A percentile compares a stretch with the other conserved stretches of the same genome.
Conservation (phyloP, 2,113 vertebrate genomes). For the Aldabrachelys gigantea region DNA sequence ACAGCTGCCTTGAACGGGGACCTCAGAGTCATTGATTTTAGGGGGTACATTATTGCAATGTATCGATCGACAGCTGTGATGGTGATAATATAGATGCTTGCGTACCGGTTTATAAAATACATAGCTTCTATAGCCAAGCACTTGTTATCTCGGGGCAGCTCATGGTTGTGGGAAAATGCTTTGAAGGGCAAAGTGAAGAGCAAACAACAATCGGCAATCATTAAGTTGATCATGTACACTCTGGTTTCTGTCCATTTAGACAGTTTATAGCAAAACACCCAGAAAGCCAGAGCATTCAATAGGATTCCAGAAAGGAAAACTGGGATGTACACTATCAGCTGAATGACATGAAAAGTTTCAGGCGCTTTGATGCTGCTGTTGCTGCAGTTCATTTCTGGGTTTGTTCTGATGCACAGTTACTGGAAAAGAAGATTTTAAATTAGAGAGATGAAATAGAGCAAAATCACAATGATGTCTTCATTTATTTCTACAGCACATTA, state of each 20-base stretch:
- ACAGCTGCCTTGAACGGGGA: conserved; percentile 43
- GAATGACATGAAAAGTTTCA: neutral
- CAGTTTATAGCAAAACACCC: conserved; percentile 67
- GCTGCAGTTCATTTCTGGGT: neutral
- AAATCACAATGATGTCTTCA: neutral
- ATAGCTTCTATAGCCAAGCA: conserved; percentile 51
- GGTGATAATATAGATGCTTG: conserved; percentile 68
- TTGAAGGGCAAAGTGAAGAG: conserved; percentile 75
- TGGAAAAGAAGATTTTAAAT: neutral
- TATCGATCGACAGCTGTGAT: conserved; percentile 68
- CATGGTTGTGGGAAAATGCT: neutral
- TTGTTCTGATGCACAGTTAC: neutral
- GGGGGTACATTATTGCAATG: conserved; percentile 69
- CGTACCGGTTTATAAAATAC: conserved; percentile 73
- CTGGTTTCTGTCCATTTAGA: conserved; percentile 72
- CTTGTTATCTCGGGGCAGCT: accelerated
- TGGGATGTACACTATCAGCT: neutral
- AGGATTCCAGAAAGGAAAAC: conserved; percentile 47
- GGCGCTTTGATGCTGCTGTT: neutral
- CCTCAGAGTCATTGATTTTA: conserved; percentile 64
- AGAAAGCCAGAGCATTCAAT: conserved; percentile 69
- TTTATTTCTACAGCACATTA: neutral
- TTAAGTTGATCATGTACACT: conserved; percentile 77
- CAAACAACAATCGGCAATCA: conserved; percentile 69
- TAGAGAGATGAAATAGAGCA: neutral